Conservation (phyloP, 2,113 vertebrate genomes). For the Lucifuga dentata region DNA sequence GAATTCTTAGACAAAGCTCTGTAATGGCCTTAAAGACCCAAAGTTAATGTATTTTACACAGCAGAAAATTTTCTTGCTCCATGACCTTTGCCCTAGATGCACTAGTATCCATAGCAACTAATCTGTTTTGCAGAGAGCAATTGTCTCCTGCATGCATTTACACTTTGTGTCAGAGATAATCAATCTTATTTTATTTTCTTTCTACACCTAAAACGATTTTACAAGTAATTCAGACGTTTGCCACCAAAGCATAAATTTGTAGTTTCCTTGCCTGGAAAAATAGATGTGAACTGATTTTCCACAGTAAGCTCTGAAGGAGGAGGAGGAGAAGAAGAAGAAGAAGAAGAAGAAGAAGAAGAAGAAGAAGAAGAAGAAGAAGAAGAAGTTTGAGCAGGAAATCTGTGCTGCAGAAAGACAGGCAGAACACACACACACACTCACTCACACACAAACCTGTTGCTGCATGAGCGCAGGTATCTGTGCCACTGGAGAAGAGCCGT, state of each 20-base stretch:
- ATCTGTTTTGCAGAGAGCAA: conserved; percentile 19
- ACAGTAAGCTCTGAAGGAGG: conserved; percentile 29
- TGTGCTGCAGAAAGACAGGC: conserved; percentile 25
- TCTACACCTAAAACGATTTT: conserved; percentile 52
- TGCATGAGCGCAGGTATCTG: conserved; percentile 62
- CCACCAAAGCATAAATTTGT: conserved; percentile 47
- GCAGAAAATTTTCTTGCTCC: neutral
- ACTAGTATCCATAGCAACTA: neutral
- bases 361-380: no score
- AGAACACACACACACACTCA: conserved; percentile 16
- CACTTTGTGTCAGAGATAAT: conserved; percentile 11
- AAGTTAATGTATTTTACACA: neutral
- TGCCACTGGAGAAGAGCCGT: conserved; percentile 63
- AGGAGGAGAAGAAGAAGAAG: no score
- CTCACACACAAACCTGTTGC: conserved; percentile 59
- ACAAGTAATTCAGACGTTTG: conserved; percentile 44
- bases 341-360: no score
- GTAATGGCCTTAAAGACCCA: neutral
- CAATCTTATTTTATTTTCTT: conserved; percentile 33
- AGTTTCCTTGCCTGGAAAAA: conserved; percentile 62
- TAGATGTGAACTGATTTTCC: conserved; percentile 69
- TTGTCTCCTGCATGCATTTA: conserved; percentile 16
- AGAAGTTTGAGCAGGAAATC: conserved; percentile 42
- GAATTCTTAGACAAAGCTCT: neutral
- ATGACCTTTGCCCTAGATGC: conserved; percentile 20